These are phyloP conservation scores for Caenorhabditis imperialis DNA, from an alignment of 2,888 invertebrate species.

Conservation along the genomic window DNA sequence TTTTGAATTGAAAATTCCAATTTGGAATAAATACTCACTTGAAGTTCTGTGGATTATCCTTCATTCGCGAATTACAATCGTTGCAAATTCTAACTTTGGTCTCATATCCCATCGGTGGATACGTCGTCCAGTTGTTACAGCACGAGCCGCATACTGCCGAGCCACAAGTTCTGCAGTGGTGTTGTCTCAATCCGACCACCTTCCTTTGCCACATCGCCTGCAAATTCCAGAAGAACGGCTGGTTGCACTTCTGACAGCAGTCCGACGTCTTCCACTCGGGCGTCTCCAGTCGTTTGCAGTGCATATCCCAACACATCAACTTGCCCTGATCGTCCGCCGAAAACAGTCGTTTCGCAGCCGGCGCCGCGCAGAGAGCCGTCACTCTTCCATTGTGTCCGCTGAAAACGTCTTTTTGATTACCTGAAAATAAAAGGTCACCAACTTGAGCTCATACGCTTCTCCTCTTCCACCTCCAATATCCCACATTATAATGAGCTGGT, in stretches of 20 bases:
- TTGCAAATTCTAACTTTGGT: conserved; percentile 96
- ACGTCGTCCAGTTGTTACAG: conserved; percentile 88
- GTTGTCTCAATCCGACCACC: conserved; percentile 79
- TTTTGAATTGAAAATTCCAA: not conserved
- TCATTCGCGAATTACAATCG: conserved; percentile 84
- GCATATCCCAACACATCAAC: conserved; percentile 95
- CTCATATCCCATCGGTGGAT: conserved; percentile 97
- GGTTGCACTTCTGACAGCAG: conserved; percentile 91
- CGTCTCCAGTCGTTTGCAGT: conserved; percentile 85
- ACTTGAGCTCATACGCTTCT: conserved; percentile 90
- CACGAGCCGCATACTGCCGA: conserved; percentile 95
- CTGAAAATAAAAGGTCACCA: conserved; percentile 7
- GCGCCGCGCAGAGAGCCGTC: conserved; percentile 89
- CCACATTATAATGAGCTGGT: conserved; percentile 96
- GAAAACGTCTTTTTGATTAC: too few relatives aligned
- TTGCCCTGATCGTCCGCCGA: conserved; percentile 93
- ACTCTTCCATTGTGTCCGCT: conserved; percentile 84
- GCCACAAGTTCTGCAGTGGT: conserved; percentile 86
- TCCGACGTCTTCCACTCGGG: conserved; percentile 96
- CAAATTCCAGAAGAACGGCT: conserved; percentile 99
- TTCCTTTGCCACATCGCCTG: conserved; percentile 97
- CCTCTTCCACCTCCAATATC: conserved; percentile 97
- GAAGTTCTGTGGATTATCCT: conserved; percentile 72
- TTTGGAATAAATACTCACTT: conserved; percentile 65
- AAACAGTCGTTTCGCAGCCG: conserved; percentile 86